phyloP scores from a whole-genome alignment of 2,797 vertebrate species.

The Enteromius argenteus region DNA sequence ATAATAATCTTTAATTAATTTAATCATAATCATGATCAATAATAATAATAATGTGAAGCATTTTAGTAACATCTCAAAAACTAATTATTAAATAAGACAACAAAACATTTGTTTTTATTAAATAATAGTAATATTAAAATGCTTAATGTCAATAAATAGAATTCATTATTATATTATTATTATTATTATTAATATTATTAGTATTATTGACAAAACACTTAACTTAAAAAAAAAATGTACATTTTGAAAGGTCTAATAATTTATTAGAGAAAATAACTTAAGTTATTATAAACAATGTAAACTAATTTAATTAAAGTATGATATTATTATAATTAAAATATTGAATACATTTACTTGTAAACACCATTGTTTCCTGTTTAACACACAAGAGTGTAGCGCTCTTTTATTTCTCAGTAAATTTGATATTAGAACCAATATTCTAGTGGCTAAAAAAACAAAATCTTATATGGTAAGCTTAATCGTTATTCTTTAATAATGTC shows the following conservation, averaged over 20 bases:
- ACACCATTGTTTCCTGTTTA: not conserved
- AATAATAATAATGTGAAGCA: not conserved
- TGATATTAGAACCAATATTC: not conserved
- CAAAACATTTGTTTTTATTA: not conserved
- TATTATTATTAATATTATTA: too few species aligned
- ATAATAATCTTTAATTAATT: not conserved
- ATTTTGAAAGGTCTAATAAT: not conserved
- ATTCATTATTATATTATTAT: too few species aligned
- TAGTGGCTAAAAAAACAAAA: not conserved
- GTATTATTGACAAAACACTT: not conserved
- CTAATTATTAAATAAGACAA: not conserved
- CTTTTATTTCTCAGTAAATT: not conserved
- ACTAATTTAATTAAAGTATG: not conserved
- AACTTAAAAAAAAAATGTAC: not conserved
- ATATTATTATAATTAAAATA: not conserved
- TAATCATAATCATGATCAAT: not conserved
- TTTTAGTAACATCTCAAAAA: not conserved
- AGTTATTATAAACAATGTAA: not conserved
- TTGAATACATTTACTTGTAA: not conserved
- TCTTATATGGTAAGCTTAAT: not conserved
- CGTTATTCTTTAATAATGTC: not conserved
- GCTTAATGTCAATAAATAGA: not conserved
- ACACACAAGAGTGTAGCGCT: not conserved
- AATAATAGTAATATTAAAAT: not conserved
- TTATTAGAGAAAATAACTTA: not conserved